phyloP scores from a whole-genome alignment of 2,113 vertebrate genomes.

The Trematomus loennbergii region DNA sequence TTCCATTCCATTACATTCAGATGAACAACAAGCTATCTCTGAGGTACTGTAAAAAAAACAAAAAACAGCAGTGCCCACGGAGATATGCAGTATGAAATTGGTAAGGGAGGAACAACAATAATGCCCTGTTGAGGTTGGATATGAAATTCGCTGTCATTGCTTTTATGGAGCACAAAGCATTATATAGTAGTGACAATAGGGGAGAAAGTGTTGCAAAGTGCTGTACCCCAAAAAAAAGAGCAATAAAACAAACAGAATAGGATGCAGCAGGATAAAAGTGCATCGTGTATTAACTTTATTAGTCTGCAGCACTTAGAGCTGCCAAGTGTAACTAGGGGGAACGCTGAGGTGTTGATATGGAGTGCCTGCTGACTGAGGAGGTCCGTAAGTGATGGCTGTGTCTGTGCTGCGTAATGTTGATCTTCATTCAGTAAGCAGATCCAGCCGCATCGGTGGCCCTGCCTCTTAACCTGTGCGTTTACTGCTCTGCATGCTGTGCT shows the following conservation, averaged over 20 bases:
- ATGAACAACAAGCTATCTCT: conserved; percentile 2
- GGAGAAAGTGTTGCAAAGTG: conserved; percentile 44
- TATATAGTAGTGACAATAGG: conserved; percentile 37
- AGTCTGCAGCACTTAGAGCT: conserved; percentile 45
- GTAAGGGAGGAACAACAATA: conserved; percentile 43
- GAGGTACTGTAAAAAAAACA: conserved; percentile 19
- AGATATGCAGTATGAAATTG: conserved; percentile 24
- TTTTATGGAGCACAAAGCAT: conserved; percentile 59
- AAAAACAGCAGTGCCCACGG: conserved; percentile 15
- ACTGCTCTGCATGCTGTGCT: conserved; percentile 46
- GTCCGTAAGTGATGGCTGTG: conserved; percentile 17
- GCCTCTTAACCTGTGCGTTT: conserved; percentile 69
- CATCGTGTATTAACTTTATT: conserved; percentile 47
- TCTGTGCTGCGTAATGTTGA: conserved; percentile 31
- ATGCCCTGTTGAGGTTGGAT: conserved; percentile 30
- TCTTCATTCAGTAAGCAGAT: conserved; percentile 46
- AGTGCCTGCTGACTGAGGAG: conserved; percentile 35
- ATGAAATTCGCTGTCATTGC: conserved; percentile 40
- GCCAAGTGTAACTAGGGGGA: conserved; percentile 28
- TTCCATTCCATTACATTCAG: conserved; percentile 5
- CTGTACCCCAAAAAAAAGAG: conserved; percentile 17
- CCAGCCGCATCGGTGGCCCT: conserved; percentile 42
- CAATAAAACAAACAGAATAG: conserved; percentile 47
- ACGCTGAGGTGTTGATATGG: conserved; percentile 37
- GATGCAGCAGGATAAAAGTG: conserved; percentile 43